Conservation (phyloP, 2,888 invertebrate genomes). For the Drosophila yooni region DNA sequence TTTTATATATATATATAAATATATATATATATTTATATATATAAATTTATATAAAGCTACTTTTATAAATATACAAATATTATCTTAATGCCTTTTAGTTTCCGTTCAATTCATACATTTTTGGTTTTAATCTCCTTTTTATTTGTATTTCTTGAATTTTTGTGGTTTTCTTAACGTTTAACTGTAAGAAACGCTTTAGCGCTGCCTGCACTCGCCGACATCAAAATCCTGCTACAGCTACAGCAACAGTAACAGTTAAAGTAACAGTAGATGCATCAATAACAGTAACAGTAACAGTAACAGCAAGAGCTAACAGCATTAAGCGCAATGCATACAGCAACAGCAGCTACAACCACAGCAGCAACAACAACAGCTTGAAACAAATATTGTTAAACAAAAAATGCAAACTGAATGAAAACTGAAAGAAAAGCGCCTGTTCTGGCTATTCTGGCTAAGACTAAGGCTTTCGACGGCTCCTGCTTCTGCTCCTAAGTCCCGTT, state of each 20-base stretch:
- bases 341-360: constrained; percentile 29
- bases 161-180: constrained; percentile 39
- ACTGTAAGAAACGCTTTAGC: constrained; percentile 64
- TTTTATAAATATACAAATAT: constrained; percentile 26
- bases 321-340: constrained; percentile 22
- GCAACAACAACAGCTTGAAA: constrained; percentile 43
- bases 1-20: not conserved
- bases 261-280: constrained; percentile 22
- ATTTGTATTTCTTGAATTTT: constrained; percentile 25
- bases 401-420: constrained; percentile 26
- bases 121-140: constrained; percentile 4
- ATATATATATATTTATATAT: constrained; percentile 1
- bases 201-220: constrained; percentile 65
- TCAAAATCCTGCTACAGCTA: constrained; percentile 61
- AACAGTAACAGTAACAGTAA: constrained; percentile 38
- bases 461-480: constrained; percentile 75
- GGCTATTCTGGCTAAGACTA: constrained; percentile 63
- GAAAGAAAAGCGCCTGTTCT: constrained; percentile 58
- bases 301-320: constrained; percentile 40
- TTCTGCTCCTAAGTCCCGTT: constrained; percentile 78
- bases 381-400: constrained; percentile 19
- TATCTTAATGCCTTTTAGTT: constrained; percentile 36
- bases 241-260: constrained; percentile 42
- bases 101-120: constrained; percentile 15
- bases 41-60: constrained; percentile 23